A percentile compares a stretch with the other conserved stretches of the same genome.
These are phyloP conservation scores for Typhlichthys eigenmanni DNA, from an alignment of 2,797 vertebrate genomes.

Conservation along the genomic window DNA sequence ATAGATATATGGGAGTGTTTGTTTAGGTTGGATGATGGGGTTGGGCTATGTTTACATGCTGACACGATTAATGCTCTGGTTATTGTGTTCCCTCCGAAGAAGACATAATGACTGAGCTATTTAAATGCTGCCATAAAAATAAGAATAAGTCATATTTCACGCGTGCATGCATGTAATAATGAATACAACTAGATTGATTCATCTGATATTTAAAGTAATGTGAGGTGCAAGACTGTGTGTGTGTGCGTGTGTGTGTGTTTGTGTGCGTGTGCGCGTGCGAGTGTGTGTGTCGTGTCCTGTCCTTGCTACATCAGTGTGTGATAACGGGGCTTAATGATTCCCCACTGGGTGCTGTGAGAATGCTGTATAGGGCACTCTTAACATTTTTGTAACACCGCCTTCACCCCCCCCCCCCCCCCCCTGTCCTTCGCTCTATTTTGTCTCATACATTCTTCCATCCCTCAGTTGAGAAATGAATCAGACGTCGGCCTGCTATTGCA, in stretches of 20 bases:
- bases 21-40: conserved; percentile 48
- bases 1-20: conserved; percentile 26
- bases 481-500: conserved; percentile 39
- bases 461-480: conserved; percentile 59
- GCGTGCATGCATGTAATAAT: too few species aligned
- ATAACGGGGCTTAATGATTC: conserved; percentile 70
- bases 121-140: too few species aligned
- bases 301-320: conserved; percentile 70
- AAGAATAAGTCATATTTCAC: too few species aligned
- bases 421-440: conserved; percentile 48
- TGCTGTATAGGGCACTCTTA: conserved; percentile 74
- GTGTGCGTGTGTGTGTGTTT: conserved; percentile 9
- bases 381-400: conserved; percentile 71
- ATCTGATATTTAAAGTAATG: too few species aligned
- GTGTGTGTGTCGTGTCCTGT: conserved; percentile 47
- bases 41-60: too few species aligned
- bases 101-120: too few species aligned
- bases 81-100: too few species aligned
- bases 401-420: conserved; percentile 28
- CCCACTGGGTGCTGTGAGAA: conserved; percentile 70
- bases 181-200: too few species aligned
- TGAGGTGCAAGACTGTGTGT: conserved; percentile 9
- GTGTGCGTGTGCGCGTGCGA: conserved; percentile 59
- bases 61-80: too few species aligned
- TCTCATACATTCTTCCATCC: conserved; percentile 37